Evolutionary conservation across 1,140 invertebrate genomes (phyloP), one percentile per base, ranked within the genome.

Genomic region (Drosophila tsacasi): DNA sequence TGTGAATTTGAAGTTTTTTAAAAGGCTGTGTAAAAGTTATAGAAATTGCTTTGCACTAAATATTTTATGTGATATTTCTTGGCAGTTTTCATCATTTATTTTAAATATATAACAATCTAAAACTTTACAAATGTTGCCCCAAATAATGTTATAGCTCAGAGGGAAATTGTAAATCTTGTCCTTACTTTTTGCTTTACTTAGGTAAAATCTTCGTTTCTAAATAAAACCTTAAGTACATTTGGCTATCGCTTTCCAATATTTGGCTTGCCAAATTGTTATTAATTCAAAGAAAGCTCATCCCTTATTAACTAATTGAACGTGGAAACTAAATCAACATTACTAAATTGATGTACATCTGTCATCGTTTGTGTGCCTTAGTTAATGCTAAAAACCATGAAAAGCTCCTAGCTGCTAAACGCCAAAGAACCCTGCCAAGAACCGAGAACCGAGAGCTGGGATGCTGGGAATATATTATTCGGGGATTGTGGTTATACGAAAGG

Each of bases 341-440:
- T 76, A 66, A 76, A 76, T 75, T 75, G 49, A 75, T 75, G 71
- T 75, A 75, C 25, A 73, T 55, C 47, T 63, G 40, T 78, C 44
- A 61, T 30, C 58, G 47, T 77, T 78, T 78, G 71, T 78, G 75
- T 78, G 58, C 55, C 57, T 61, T 78, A 78, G 75, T 79, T 64
- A 40, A 71, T 71, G 76, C 76, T 59, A 50, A 60, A 74, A 49
- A 21, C 25, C 46, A 42, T 55, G 30, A 68, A 77, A 68, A 74
- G 49, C 72, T 55, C 32, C 44, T 54, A 63, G 59, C 71, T 46
- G 72, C 72, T 74, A 74, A 75, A 47, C 47, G 72, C 69, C 47
- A 55, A 77, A 10, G 37, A 68, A 57, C 47, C 75, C 64, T 30
- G 63, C 40, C 60, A 39, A 61, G 37, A 68, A 47, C 39, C 71